A percentile compares a stretch with the other conserved stretches of the same genome.
Conservation (phyloP, 2,797 vertebrate genomes). For the Crenichthys baileyi region DNA sequence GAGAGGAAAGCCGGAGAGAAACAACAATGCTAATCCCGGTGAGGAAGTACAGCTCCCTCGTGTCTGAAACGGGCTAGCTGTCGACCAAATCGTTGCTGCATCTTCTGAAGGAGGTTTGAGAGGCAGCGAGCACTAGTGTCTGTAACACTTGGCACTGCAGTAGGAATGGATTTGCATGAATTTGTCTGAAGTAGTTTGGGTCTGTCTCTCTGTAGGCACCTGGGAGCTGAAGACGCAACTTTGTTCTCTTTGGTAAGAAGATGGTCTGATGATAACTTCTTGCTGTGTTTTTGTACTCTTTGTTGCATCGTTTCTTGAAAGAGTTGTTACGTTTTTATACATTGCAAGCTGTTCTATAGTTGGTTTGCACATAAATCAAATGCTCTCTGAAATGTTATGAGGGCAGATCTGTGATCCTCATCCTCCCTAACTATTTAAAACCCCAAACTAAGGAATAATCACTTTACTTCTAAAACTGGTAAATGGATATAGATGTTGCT, state of each 20-base stretch:
- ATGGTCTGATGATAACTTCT: slow-evolving; percentile 9
- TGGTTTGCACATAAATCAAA: background rate
- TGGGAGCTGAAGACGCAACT: slow-evolving; percentile 15
- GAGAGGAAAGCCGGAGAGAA: slow-evolving; percentile 52
- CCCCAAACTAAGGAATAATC: background rate
- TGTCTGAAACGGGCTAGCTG: slow-evolving; percentile 61
- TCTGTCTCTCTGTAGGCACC: slow-evolving; percentile 8
- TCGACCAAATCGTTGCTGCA: slow-evolving; percentile 64
- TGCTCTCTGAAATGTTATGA: background rate
- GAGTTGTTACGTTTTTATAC: background rate
- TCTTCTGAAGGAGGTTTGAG: slow-evolving; percentile 63
- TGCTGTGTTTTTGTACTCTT: background rate
- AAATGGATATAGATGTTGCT: background rate
- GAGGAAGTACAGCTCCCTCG: slow-evolving; percentile 66
- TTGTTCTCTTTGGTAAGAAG: slow-evolving; percentile 55
- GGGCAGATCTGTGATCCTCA: too few relatives aligned
- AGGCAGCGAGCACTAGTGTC: slow-evolving; percentile 34
- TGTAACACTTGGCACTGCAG: slow-evolving; percentile 25
- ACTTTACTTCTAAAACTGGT: background rate
- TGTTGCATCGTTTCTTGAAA: background rate
- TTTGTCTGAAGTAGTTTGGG: slow-evolving; percentile 37
- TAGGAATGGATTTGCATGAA: slow-evolving; percentile 34
- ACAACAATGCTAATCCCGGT: slow-evolving; percentile 57
- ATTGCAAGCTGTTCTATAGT: background rate
- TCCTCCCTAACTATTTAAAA: background rate